Conservation (phyloP, 1,140 invertebrate genomes). For the Trissolcus basalis region DNA sequence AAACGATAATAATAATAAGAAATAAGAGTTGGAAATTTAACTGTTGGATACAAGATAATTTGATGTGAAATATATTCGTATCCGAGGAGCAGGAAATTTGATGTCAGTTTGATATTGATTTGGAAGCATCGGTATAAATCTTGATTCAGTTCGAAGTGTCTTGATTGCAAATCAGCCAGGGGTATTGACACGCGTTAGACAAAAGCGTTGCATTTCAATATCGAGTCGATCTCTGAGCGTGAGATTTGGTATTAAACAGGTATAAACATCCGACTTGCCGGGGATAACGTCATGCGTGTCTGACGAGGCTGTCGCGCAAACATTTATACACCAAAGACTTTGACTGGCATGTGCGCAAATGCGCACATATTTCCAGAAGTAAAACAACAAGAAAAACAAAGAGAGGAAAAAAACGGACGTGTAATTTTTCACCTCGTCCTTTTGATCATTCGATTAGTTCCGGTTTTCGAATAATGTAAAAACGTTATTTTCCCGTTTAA, state of each 20-base stretch:
- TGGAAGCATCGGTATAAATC: not conserved
- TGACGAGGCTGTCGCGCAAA: not conserved
- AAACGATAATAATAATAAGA: too few species aligned
- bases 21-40: too few species aligned
- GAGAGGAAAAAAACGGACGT: not conserved
- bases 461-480: too few species aligned
- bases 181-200: not conserved
- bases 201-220: not conserved
- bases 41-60: too few species aligned
- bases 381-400: not conserved
- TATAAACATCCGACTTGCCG: not conserved
- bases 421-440: not conserved
- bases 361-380: not conserved
- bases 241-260: not conserved
- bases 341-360: too few species aligned
- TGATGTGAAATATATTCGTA: too few species aligned
- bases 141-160: not conserved
- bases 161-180: not conserved
- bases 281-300: constrained; percentile 1
- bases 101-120: too few species aligned
- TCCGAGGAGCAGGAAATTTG: too few species aligned
- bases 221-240: not conserved
- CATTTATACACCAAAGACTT: not conserved
- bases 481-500: too few species aligned
- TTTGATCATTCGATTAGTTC: too few species aligned